Evolutionary conservation across 92 coral and sea anemone genomes (phyloP), one percentile per base, ranked within the genome.

Genomic region (Blastomussa wellsi): DNA sequence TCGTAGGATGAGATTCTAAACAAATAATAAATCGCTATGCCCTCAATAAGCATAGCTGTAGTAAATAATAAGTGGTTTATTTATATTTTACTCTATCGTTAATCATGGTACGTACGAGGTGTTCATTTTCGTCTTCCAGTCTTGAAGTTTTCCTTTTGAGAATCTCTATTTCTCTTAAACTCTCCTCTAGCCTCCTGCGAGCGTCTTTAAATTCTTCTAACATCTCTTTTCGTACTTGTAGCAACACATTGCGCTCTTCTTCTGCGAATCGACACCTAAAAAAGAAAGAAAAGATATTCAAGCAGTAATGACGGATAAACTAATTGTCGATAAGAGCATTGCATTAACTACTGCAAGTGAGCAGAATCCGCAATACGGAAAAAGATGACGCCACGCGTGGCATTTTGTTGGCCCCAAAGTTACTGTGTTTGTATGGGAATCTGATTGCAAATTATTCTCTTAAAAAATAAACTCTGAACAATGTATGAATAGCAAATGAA

Each of bases 51-150:
- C 49, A 8, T 8, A 44, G 49, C 49, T 6, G 49, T 44, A 13
- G 12, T 44, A 44, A 44, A 8, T 44, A 44, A 10, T 44, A 44
- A 44, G 11, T 3, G 0, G 11, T 44, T 44, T 44, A 44, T 44
- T 44, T 44, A 44, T 44, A n/a, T 44, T 44, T 44, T 44, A 44
- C 11, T 44, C 11, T 44, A 44, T 22, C 64, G 5, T 49, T 47
- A 70, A 33, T 35, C 26, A 24, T 20, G 48, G 47, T 78, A 84
- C 88, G 77, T 44, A 84, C 88, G 38, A 84, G 71, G 24, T 77
- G 76, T 41, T 84, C 64, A 32, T 84, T 84, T 76, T 84, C 88
- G 33, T 84, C 88, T 67, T 84, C 88, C 12, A 84, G 76, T 73
- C 82, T 62, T 76, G 36, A 65, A 33, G 82, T 51, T 59, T 76